Evolutionary conservation across 1,140 invertebrate genomes (phyloP), one percentile per base, ranked within the genome.

Genomic region (Zaprionus taronus): DNA sequence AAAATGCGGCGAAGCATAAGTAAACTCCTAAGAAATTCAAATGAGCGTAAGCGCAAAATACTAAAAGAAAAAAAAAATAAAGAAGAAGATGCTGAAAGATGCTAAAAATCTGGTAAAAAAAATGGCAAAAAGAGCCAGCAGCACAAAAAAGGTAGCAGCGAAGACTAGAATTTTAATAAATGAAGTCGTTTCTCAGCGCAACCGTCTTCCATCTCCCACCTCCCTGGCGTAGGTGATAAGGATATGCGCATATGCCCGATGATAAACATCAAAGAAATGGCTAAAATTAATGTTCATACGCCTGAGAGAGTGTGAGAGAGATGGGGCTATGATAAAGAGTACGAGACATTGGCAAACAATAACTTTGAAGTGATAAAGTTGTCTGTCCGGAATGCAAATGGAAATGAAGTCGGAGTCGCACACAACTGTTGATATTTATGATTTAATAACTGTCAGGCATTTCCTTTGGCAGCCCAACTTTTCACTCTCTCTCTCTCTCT

Each of bases 11-110:
- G 74, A 89, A 79, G 78, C 84, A 86, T 89, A 79, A 84, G 81
- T 84, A 89, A 89, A 89, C 69, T 89, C 79, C 85, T 72, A 89
- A 84, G 85, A 90, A 89, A 89, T 89, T 89, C 85, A 89, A 89
- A 89, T 89, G 84, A 87, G 76, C 84, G 84, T 89, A 81, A 84
- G 83, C 67, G 58, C 58, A 68, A 79, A 71, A 80, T 65, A 72
- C 56, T 71, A 41, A 31, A 57, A 72, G 72, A 72, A 22, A 74
- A 71, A 74, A 71, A 72, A 69, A 73, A 22, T 4, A 26, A 26
- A 26, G 22, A 67, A 70, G 80, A 68, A 79, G 66, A 77, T 57
- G 61, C 38, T 62, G 17, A 69, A 34, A 34, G 31, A 34, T 34
- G 31, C 9, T 11, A 34, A 34, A 44, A 47, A 47, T 47, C 41